phyloP scores from a whole-genome alignment of 1,140 invertebrate genomes.

The Aphis gossypii region DNA sequence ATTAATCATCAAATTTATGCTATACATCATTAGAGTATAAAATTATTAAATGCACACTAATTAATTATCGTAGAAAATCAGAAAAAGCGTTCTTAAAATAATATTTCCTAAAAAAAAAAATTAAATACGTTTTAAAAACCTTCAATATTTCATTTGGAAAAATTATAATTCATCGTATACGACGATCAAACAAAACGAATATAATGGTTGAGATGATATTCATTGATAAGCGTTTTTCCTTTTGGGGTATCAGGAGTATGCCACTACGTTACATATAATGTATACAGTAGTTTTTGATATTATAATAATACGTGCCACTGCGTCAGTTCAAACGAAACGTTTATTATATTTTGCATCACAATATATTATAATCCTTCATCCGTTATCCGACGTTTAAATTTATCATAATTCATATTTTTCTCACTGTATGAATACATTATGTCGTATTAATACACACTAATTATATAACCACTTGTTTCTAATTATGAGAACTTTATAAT shows the following conservation, averaged over 20 bases:
- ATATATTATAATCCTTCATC: neutral
- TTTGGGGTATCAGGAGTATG: neutral
- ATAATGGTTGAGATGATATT: neutral
- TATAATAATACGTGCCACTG: neutral
- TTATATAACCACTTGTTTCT: neutral
- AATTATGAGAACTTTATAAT: neutral
- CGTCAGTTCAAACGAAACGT: neutral
- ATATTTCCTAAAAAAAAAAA: neutral
- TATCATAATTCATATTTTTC: neutral
- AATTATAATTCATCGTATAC: neutral
- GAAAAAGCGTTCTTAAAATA: neutral
- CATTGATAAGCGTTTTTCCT: neutral
- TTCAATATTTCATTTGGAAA: neutral
- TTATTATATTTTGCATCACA: neutral
- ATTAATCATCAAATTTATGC: no score
- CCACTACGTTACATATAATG: neutral
- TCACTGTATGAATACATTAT: conserved; percentile 9
- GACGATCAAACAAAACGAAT: neutral
- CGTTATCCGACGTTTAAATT: neutral
- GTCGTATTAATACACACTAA: neutral
- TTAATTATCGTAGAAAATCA: neutral
- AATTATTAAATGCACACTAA: neutral
- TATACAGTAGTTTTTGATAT: neutral
- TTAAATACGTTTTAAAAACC: neutral
- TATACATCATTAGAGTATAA: no score